Conservation (phyloP, 2,888 invertebrate species). For the Papilio gigon region DNA sequence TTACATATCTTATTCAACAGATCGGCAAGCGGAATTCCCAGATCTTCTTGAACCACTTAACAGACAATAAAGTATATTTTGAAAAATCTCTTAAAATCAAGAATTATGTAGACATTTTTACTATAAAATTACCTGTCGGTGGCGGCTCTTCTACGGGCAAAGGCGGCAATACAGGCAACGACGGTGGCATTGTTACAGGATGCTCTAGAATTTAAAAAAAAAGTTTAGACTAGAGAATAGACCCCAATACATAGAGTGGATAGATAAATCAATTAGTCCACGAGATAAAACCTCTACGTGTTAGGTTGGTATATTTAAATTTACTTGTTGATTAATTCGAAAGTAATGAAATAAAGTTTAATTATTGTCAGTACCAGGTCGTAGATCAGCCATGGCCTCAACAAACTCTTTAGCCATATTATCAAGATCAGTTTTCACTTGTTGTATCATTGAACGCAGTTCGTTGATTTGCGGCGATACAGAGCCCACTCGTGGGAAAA, state of each 20-base stretch:
- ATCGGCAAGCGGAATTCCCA: slow-evolving; percentile 43
- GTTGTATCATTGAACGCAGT: slow-evolving; percentile 47
- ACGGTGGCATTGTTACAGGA: slow-evolving; percentile 31
- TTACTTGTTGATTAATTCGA: no score
- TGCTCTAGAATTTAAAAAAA: slow-evolving; percentile 12
- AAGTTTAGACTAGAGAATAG: neutral
- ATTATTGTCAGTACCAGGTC: slow-evolving; percentile 46
- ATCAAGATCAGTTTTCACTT: slow-evolving; percentile 54
- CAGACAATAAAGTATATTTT: neutral
- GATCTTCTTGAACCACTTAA: neutral
- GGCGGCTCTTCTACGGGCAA: slow-evolving; percentile 7
- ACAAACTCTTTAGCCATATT: slow-evolving; percentile 54
- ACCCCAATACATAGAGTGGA: neutral
- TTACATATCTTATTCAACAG: slow-evolving; percentile 56
- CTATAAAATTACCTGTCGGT: neutral
- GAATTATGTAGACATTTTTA: neutral
- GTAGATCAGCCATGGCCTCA: slow-evolving; percentile 51
- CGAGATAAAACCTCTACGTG: no score
- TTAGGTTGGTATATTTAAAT: no score
- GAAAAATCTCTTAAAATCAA: neutral
- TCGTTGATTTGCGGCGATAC: slow-evolving; percentile 47
- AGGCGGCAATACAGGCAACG: slow-evolving; percentile 26
- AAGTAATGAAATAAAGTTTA: neutral
- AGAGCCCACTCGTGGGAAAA: slow-evolving; percentile 4
- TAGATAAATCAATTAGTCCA: neutral